A percentile compares a stretch with the other conserved stretches of the same genome.
These are phyloP conservation scores for Forpus xanthops DNA, from an alignment of 2,797 vertebrate genomes.

Conservation along the genomic window DNA sequence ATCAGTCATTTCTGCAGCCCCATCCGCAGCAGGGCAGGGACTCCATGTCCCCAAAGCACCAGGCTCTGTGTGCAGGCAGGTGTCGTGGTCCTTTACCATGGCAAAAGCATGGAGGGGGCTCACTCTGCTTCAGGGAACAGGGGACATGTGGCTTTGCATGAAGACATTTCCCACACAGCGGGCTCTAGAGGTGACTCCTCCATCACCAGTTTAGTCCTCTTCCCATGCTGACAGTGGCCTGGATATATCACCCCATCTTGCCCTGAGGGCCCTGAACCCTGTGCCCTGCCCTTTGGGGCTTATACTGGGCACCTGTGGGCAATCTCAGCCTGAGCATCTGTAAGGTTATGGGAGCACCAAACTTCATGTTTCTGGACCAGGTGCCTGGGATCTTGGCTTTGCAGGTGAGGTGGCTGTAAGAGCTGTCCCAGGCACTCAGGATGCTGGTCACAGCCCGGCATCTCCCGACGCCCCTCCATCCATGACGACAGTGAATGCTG, in stretches of 20 bases:
- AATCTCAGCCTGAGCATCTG: background rate
- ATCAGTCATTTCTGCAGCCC: background rate
- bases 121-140: background rate
- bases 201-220: background rate
- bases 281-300: background rate
- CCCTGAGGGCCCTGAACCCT: background rate
- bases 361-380: fast-evolving
- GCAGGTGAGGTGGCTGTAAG: background rate
- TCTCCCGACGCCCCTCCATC: background rate
- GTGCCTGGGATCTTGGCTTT: background rate
- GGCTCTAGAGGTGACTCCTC: background rate
- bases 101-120: background rate
- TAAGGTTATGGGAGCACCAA: fast-evolving
- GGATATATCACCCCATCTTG: background rate
- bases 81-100: background rate
- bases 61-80: background rate
- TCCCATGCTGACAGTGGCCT: background rate
- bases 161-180: background rate
- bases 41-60: fast-evolving
- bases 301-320: fast-evolving
- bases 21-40: background rate
- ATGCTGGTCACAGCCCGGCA: fast-evolving
- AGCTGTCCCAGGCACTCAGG: background rate
- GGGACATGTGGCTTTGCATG: background rate
- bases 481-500: fast-evolving